Evolutionary conservation across 2,888 invertebrate species (phyloP).

Genomic region (Drymonia ruficornis): DNA sequence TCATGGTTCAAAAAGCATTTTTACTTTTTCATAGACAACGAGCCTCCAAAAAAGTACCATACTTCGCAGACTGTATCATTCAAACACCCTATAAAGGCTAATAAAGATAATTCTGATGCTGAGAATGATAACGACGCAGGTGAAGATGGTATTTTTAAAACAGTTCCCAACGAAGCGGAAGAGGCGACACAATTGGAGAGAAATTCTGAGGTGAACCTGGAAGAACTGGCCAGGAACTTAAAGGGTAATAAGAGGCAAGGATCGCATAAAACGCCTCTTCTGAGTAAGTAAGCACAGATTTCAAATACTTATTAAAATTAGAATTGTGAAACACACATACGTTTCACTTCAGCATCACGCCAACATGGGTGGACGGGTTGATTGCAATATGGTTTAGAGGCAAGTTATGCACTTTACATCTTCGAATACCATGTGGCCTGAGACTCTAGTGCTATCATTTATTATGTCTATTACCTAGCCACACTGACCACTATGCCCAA

Average conservation of each 20-base stretch:
- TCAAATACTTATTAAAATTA: not conserved
- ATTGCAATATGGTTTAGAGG: too few relatives aligned
- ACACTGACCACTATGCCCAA: too few relatives aligned
- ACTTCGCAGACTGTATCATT: slow-evolving; percentile 60
- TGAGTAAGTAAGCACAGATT: not conserved
- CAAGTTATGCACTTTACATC: too few relatives aligned
- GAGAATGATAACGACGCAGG: not conserved
- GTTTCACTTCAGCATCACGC: not conserved
- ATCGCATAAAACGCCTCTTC: not conserved
- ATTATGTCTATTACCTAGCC: too few relatives aligned
- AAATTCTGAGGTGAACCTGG: slow-evolving; percentile 9
- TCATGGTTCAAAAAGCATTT: slow-evolving; percentile 75
- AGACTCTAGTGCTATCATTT: too few relatives aligned
- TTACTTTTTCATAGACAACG: slow-evolving; percentile 60
- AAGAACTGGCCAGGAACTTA: slow-evolving; percentile 21
- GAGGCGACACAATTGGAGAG: not conserved
- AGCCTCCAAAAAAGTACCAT: slow-evolving; percentile 61
- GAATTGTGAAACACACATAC: not conserved
- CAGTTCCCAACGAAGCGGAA: slow-evolving; percentile 4
- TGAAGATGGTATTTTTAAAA: slow-evolving; percentile 5
- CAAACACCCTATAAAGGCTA: slow-evolving; percentile 41
- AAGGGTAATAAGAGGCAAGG: slow-evolving; percentile 11
- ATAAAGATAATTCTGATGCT: not conserved
- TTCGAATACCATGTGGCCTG: too few relatives aligned
- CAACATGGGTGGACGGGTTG: too few relatives aligned